phyloP scores from a whole-genome alignment of 2,888 invertebrate species.

The Trichogramma dendrolimi region DNA sequence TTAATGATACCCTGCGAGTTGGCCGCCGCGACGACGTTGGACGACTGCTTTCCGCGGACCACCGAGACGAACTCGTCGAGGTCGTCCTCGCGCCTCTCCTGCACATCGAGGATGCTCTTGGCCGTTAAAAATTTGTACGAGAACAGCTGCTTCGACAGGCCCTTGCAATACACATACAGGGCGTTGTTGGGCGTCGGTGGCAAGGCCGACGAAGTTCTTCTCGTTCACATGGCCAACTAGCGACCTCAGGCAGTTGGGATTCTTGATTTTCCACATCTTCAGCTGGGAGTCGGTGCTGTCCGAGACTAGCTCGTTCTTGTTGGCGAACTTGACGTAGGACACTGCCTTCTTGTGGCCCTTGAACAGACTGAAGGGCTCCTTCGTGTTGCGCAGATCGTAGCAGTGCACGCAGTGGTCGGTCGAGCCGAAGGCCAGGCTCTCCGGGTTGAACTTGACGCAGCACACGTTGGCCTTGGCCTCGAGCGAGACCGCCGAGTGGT shows the following conservation, averaged over 20 bases:
- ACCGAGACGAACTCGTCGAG: slow-evolving; percentile 91
- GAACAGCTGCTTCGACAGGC: slow-evolving; percentile 79
- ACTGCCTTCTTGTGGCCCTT: slow-evolving; percentile 90
- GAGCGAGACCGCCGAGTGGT: slow-evolving; percentile 80
- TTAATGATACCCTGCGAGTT: slow-evolving; percentile 93
- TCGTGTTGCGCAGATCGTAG: slow-evolving; percentile 83
- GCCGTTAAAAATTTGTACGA: slow-evolving; percentile 83
- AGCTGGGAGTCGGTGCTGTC: slow-evolving; percentile 89
- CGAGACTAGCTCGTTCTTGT: slow-evolving; percentile 79
- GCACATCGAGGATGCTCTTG: slow-evolving; percentile 67
- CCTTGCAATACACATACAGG: slow-evolving; percentile 86
- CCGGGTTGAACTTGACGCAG: slow-evolving; percentile 86
- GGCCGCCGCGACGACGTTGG: slow-evolving; percentile 83
- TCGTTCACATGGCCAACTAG: slow-evolving; percentile 91
- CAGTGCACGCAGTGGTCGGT: slow-evolving; percentile 96
- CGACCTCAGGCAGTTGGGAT: slow-evolving; percentile 74
- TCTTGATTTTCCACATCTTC: slow-evolving; percentile 85
- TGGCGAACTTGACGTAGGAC: slow-evolving; percentile 88
- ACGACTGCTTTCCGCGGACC: slow-evolving; percentile 85
- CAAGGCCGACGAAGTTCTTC: slow-evolving; percentile 92
- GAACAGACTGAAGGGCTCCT: slow-evolving; percentile 76
- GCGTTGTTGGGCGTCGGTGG: slow-evolving; percentile 91
- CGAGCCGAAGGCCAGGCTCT: slow-evolving; percentile 87
- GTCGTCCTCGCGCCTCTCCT: slow-evolving; percentile 77
- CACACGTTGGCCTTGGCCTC: slow-evolving; percentile 94